Evolutionary conservation across 2,888 invertebrate genomes (phyloP), one percentile per base, ranked within the genome.

Genomic region (Ornithoptera priamus): DNA sequence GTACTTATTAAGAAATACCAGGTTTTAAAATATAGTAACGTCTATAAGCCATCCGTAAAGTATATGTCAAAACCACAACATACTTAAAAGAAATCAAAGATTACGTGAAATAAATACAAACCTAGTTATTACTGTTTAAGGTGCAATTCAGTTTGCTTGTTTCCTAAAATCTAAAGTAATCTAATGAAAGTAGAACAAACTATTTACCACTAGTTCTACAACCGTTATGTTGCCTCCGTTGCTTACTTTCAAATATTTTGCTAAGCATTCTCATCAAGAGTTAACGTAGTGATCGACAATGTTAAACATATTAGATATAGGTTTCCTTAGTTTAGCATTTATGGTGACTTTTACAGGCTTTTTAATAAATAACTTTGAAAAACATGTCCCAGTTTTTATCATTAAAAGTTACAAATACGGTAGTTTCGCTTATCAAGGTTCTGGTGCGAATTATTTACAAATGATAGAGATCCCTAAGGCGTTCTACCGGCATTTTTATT

Each of bases 401-500:
- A 93, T 93, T 39, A 95, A 95, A 82, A 89, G 93, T 0, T 95
- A 95, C 82, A 94, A 94, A 36, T 97, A 96, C 85, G 97, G 97
- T 18, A 96, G 96, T 85, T 95, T 94, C 77, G 93, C 94, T 0
- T 93, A 94, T 74, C 93, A 93, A 77, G 94, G 93, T 1, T 81
- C 88, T 22, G 89, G 87, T 18, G 92, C 89, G 0, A 85, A 86
- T 76, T 92, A 84, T 72, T 76, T 92, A n/a, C 83, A 87, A 72
- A 78, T 87, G 64, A 85, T 94, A 22, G 96, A 97, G 84, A 92
- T 97, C 61, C 97, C 97, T 0, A 97, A 97, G 86, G 93, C 95
- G 62, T 96, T 95, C 93, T 97, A 97, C 79, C 93, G 90, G 76
- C 97, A 97, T 86, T 97, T 97, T 81, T 97, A 97, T 82, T 81